phyloP scores from a whole-genome alignment of 2,113 vertebrate species.

The Anoplopoma fimbria region DNA sequence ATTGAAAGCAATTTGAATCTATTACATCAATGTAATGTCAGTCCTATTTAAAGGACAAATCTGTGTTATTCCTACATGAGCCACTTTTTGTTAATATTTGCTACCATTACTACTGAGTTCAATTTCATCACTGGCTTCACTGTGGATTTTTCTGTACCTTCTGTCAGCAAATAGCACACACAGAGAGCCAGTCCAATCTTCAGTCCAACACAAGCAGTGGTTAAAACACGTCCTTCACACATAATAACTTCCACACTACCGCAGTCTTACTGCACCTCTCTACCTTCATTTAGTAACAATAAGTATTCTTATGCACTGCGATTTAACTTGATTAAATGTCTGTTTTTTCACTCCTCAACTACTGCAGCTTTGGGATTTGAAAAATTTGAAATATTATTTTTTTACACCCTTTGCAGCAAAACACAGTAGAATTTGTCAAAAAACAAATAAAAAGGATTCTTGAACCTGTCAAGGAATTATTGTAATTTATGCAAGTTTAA shows the following conservation, averaged over 20 bases:
- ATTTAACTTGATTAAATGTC: not conserved
- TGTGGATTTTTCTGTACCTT: not conserved
- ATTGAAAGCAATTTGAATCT: not conserved
- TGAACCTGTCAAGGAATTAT: conserved; percentile 16
- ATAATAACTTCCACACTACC: not conserved
- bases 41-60: not conserved
- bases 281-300: no score
- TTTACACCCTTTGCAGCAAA: not conserved
- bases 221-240: not conserved
- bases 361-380: not conserved
- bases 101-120: not conserved
- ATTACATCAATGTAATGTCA: not conserved
- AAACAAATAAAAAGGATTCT: conserved; percentile 2
- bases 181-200: not conserved
- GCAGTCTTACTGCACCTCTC: no score
- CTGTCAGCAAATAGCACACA: not conserved
- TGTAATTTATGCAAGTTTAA: conserved; percentile 44
- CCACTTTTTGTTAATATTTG: not conserved
- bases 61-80: no score
- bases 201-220: not conserved
- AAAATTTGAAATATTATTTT: no score
- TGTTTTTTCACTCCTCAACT: not conserved
- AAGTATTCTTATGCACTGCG: no score
- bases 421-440: no score
- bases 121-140: not conserved